These are phyloP conservation scores for Cyphomyrus discorhynchus DNA, from an alignment of 2,113 vertebrate genomes.

Conservation along the genomic window DNA sequence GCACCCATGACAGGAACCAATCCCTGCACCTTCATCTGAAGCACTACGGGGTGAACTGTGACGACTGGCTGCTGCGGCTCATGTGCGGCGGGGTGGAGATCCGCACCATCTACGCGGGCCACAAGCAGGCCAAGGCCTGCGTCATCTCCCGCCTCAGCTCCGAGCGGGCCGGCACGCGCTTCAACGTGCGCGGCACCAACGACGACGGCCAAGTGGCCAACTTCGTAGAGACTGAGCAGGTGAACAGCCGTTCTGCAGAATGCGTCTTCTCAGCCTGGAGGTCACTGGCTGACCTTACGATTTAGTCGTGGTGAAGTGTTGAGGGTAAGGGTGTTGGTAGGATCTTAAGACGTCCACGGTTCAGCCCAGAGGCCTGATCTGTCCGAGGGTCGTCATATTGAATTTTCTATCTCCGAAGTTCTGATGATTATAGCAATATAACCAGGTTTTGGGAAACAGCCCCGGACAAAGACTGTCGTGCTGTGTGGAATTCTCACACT, in stretches of 20 bases:
- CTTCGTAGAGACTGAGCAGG: slow-evolving; percentile 98
- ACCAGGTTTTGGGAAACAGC: neutral
- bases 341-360: neutral
- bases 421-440: neutral
- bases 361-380: neutral
- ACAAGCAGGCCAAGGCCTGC: slow-evolving; percentile 96
- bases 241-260: slow-evolving; percentile 31
- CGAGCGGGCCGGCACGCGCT: slow-evolving; percentile 88
- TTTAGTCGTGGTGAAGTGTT: neutral
- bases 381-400: neutral
- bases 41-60: slow-evolving; percentile 93
- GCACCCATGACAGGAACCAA: slow-evolving; percentile 73
- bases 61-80: slow-evolving; percentile 87
- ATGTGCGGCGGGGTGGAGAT: slow-evolving; percentile 98
- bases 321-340: neutral
- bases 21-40: slow-evolving; percentile 91
- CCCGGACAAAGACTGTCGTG: neutral
- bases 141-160: slow-evolving; percentile 94
- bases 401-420: neutral
- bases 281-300: neutral
- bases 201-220: slow-evolving; percentile 96
- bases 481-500: neutral
- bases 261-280: neutral
- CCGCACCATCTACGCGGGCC: slow-evolving; percentile 92
- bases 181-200: slow-evolving; percentile 93